Conservation (phyloP, 2,113 vertebrate genomes). For the Mastomys natalensis region DNA sequence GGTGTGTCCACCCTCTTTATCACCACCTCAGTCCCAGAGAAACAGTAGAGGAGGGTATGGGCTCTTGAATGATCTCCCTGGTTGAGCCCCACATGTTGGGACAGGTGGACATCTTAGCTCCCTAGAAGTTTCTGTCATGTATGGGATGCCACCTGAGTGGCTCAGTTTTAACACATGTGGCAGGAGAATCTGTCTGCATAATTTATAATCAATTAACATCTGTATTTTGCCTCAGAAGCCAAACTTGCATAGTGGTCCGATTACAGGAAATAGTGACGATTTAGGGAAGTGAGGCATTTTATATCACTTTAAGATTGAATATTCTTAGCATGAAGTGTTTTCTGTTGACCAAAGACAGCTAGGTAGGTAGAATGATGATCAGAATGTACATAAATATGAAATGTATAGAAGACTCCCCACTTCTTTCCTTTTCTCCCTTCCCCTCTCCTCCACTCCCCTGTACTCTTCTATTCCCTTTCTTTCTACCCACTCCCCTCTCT, state of each 20-base stretch:
- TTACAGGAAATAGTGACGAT: neutral
- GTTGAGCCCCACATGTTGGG: neutral
- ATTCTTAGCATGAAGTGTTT: neutral
- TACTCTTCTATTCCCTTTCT: too few relatives aligned
- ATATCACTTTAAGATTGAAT: neutral
- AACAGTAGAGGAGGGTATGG: neutral
- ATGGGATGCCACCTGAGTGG: neutral
- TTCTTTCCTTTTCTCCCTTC: neutral
- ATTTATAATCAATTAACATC: slow-evolving; percentile 38
- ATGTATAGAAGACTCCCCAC: neutral
- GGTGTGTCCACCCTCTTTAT: too few relatives aligned
- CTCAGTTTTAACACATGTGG: slow-evolving; percentile 11
- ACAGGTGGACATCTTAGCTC: neutral
- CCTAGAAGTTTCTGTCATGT: neutral
- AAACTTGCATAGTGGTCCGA: neutral
- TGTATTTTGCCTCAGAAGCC: slow-evolving; percentile 7
- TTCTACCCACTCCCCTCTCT: fast-evolving
- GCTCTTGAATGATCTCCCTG: neutral
- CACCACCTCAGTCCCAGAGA: neutral
- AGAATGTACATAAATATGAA: too few relatives aligned
- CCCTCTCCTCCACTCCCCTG: neutral
- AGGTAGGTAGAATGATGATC: too few relatives aligned
- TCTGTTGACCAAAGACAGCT: neutral
- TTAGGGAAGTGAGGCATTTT: slow-evolving; percentile 16
- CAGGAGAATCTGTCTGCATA: neutral